Evolutionary conservation across 1,140 invertebrate species (phyloP), one percentile per base, ranked within the genome.

Genomic region (Batillaria attramentaria): DNA sequence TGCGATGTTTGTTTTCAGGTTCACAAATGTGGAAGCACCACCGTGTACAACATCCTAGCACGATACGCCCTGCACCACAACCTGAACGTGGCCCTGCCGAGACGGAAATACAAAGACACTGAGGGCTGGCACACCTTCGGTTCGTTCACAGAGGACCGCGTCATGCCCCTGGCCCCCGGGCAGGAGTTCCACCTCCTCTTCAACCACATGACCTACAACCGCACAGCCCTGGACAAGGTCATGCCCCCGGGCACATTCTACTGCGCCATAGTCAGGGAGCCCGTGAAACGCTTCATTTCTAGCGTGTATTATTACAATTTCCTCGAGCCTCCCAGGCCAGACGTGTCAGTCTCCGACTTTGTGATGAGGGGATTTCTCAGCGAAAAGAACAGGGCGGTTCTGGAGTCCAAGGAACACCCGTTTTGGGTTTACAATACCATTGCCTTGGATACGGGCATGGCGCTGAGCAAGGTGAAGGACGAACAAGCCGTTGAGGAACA

Each of bases 181-280:
- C 39, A 42, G 16, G 31, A 28, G 2, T 84, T 66, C 62, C 74
- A 83, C 74, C 78, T 82, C 18, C 54, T 84, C n/a, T 76, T 57
- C 65, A 73, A 82, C 46, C 84, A 85, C 39, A 50, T 77, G 5
- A 72, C 81, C 28, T 84, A 81, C 77, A 84, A 82, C 60, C 41
- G 62, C 18, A 65, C 20, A n/a, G 69, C 42, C 8, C 69, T 84
- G 74, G n/a, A 66, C 20, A 28, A 74, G 41, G 31, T 82, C 18
- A 77, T 85, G 57, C 81, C 77, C 2, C 31, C 20, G 18, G 76
- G 77, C 50, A 81, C 84, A 4, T 75, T 81, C 35, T 84, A 83
- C 50, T 37, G 83, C 18, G 69, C 77, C 24, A 84, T 81, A 62
- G 28, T 85, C 6, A 65, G 84, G 18, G 79, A 84, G n/a, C 84